These are phyloP conservation scores for Lordiphosa collinella DNA, from an alignment of 1,140 invertebrate genomes.

Conservation along the genomic window DNA sequence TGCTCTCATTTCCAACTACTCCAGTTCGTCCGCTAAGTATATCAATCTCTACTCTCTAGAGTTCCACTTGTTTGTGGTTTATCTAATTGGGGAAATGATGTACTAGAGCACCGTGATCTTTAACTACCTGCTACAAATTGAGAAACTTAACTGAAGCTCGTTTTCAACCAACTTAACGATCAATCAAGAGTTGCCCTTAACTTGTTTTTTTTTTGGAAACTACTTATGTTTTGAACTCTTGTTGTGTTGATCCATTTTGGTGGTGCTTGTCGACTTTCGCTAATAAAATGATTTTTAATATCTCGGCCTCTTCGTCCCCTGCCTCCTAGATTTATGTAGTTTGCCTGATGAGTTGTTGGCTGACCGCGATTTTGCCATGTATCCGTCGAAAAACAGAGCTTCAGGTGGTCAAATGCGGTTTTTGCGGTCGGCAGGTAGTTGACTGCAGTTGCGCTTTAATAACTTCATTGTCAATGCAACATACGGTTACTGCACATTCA, in stretches of 20 bases:
- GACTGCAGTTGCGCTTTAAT: conserved; percentile 65
- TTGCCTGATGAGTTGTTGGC: conserved; percentile 8
- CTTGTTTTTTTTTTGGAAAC: neutral
- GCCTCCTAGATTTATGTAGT: conserved; percentile 34
- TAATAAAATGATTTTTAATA: conserved; percentile 38
- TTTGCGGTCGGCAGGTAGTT: conserved; percentile 32
- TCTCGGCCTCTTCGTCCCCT: neutral
- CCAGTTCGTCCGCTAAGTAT: too few species aligned
- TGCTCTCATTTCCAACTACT: too few species aligned
- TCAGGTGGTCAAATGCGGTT: conserved; percentile 39
- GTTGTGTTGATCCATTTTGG: conserved; percentile 1
- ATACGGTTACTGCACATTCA: conserved; percentile 24
- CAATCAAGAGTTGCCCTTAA: conserved; percentile 32
- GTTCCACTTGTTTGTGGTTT: conserved; percentile 29
- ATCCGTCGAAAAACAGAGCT: conserved; percentile 16
- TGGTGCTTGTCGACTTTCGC: conserved; percentile 30
- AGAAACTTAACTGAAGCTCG: conserved; percentile 18
- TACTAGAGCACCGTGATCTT: conserved; percentile 11
- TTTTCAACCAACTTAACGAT: conserved; percentile 1
- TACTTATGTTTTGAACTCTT: conserved; percentile 7
- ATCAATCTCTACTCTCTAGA: too few species aligned
- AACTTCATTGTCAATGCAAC: conserved; percentile 76
- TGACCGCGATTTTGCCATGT: conserved; percentile 31
- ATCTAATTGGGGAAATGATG: conserved; percentile 58
- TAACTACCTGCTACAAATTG: conserved; percentile 55